Evolutionary conservation across 2,113 vertebrate genomes (phyloP), one percentile per base, ranked within the genome.

Genomic region (Burhinus bistriatus): DNA sequence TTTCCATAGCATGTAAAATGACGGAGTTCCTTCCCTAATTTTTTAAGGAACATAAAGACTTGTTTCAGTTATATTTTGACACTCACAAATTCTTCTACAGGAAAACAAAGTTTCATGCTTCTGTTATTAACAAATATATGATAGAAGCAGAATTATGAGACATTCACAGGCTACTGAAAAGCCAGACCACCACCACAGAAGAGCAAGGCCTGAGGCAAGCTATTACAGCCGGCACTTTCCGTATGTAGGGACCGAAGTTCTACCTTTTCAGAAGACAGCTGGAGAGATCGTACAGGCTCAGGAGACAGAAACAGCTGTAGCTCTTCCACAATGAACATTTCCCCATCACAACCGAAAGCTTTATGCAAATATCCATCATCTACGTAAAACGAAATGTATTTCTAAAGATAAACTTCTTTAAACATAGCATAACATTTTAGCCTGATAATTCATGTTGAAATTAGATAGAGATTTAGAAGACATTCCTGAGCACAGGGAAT

Each of bases 341-440:
- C 97, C 62, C 97, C 97, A 4, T n/a, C 96, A 16, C 98, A 98
- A 73, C 94, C 98, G 34, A 99, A 97, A 44, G 98, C 98, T 90
- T 99, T 98, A 93, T 98, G 98, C 91, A 99, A 76, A 68, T 95
- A 98, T 58, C 98, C 98, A 13, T 98, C 98, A 83, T 98, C 98
- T 99, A 70, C 38, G 49, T 79, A 55, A 90, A 97, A 89, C 15
- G 15, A 96, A 96, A 85, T n/a, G 55, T 15, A 90, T 78, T 82
- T 72, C 76, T 86, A 32, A 80, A 85, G 70, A 73, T 27, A 51
- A 83, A 70, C 77, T 52, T 72, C 68, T 71, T 90, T 66, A 80
- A 95, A 72, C 58, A 87, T 1, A 29, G 55, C 51, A 6, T 44
- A 86, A 85, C 59, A 59, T 57, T 80, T 85, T 15, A 69, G 52